These are phyloP conservation scores for Onychorhynchus coronatus DNA, from an alignment of 2,113 vertebrate genomes.

Conservation along the genomic window DNA sequence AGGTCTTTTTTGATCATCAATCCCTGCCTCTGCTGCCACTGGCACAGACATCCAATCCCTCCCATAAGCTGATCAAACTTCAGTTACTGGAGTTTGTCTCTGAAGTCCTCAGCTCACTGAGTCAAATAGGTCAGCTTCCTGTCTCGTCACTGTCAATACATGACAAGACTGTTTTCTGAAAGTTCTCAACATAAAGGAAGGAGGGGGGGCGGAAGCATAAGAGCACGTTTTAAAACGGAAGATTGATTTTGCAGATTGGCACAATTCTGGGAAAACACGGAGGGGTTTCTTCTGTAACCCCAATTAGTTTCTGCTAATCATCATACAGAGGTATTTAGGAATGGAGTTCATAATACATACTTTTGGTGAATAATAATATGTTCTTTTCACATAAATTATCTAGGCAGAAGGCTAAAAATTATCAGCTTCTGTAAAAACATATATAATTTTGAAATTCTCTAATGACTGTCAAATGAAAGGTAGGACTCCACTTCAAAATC, in stretches of 20 bases:
- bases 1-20: not conserved
- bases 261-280: not conserved
- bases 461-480: not conserved
- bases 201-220: not conserved
- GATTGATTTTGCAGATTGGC: not conserved
- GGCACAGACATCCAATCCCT: not conserved
- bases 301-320: not conserved
- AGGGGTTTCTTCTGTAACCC: not conserved
- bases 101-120: conserved; percentile 20
- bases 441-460: not conserved
- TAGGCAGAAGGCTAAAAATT: not conserved
- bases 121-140: not conserved
- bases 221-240: conserved; percentile 5
- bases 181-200: not conserved
- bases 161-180: conserved; percentile 19
- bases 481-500: not conserved
- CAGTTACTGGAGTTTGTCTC: not conserved
- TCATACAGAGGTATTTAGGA: not conserved
- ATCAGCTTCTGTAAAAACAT: not conserved
- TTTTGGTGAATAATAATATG: not conserved
- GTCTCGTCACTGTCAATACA: conserved; percentile 1
- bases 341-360: not conserved
- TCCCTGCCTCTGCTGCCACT: not conserved
- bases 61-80: not conserved
- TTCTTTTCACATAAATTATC: not conserved